These are phyloP conservation scores for Athene cunicularia DNA, from an alignment of 2,113 vertebrate species.

Conservation along the genomic window DNA sequence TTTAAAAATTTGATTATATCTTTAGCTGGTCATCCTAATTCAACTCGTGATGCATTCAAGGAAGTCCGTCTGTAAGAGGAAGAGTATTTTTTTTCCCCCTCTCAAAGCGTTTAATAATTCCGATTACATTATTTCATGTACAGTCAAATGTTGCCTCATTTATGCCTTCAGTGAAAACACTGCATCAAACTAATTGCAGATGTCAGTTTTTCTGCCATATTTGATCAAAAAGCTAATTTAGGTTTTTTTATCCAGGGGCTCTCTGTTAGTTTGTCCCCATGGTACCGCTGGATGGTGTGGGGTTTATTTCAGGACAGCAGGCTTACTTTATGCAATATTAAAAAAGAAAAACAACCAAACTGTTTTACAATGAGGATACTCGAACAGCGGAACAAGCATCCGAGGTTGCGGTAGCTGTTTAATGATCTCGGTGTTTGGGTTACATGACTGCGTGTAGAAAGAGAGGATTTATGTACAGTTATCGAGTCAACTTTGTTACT, in stretches of 20 bases:
- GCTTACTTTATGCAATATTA: not conserved
- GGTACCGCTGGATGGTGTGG: not conserved
- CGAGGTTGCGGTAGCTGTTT: fast-evolving
- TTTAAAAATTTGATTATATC: not conserved
- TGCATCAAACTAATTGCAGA: not conserved
- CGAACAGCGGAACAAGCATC: fast-evolving
- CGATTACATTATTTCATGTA: not conserved
- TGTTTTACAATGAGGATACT: not conserved
- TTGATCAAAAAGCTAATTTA: not conserved
- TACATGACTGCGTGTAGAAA: not conserved
- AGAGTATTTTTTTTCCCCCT: not conserved
- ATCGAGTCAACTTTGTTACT: not conserved
- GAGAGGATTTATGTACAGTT: not conserved
- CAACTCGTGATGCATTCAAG: fast-evolving
- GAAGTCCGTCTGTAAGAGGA: fast-evolving
- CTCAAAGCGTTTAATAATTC: not conserved
- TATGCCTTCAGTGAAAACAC: not conserved
- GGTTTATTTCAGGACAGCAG: not conserved
- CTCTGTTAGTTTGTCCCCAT: not conserved
- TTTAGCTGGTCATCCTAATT: not conserved
- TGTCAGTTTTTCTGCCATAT: not conserved
- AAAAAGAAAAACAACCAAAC: too few species aligned
- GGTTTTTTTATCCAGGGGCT: not conserved
- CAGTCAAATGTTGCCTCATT: not conserved
- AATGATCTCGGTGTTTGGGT: not conserved